Base-by-base conservation (phyloP, 2,888 invertebrate species). In the Pristionchus mayeri region DNA sequence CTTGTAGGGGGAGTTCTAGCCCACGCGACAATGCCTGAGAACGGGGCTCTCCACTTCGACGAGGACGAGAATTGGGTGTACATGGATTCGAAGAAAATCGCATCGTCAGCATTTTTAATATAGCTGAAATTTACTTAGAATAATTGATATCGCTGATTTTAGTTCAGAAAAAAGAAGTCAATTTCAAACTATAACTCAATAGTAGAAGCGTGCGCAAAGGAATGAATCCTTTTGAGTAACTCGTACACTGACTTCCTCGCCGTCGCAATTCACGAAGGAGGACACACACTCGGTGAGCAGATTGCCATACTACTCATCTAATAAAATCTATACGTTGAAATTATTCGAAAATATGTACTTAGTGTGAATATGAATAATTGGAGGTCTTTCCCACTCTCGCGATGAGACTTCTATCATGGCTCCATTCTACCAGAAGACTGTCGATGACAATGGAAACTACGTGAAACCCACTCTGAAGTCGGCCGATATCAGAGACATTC, bases 1-100 rank as follows among this genome's bases (percentile, higher is more conserved):
- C 1, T 37, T 86, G 78, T 79, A 91, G 91, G 91, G 16, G 92
- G 92, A 4, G 92, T 92, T 13, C 88, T 92, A 18, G 92, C 92
- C 0, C 92, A 92, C 84, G 92, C 92, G 3, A 92, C 92, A 7
- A 90, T 92, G 90, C 92, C 92, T 11, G 91, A 91, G 84, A 90
- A 88, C 83, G 92, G 92, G n/a, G 85, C 90, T 85, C 88, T 92
- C 54, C 92, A 92, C 87, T 92, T 92, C 82, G 92, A 92, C 76
- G 92, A 92, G 79, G 91, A 89, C 79, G 92, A 92, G 84, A 91
- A 91, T 63, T 92, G 92, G 92, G 89, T 88, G 24, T 92, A 89
- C 81, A 90, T 89, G 86, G 90, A 92, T 78, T 88, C 90, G 27
- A 79, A 78, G 40, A 92, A 92, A 78, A 92, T 92, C 75, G 88